A percentile compares a stretch with the other conserved stretches of the same genome.
Evolutionary conservation across 2,888 invertebrate species (phyloP).

Genomic region (Hofmannophila pseudospretella): DNA sequence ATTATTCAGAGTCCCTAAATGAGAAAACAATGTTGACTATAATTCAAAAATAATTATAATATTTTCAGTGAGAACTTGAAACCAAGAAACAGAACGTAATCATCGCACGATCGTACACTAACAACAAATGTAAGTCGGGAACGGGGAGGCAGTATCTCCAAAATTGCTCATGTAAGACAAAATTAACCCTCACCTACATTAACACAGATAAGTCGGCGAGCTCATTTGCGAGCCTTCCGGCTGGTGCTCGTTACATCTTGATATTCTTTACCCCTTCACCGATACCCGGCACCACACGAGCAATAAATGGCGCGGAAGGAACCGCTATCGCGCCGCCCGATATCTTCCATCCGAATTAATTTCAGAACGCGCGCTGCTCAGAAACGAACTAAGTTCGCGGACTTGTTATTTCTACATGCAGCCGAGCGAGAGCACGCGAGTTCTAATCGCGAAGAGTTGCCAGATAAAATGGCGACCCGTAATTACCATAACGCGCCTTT

Average conservation of each 20-base stretch:
- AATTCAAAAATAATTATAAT: too few species aligned
- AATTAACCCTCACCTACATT: slow-evolving; percentile 77
- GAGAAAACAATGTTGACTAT: too few species aligned
- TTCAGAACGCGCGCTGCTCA: slow-evolving; percentile 51
- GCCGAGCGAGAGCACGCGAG: slow-evolving; percentile 47
- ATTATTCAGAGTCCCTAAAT: too few species aligned
- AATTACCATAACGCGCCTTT: slow-evolving; percentile 76
- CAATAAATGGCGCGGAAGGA: slow-evolving; percentile 78
- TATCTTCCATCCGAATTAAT: slow-evolving; percentile 79
- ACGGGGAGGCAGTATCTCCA: slow-evolving; percentile 51
- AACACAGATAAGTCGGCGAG: slow-evolving; percentile 75
- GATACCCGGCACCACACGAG: slow-evolving; percentile 72
- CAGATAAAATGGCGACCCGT: slow-evolving; percentile 76
- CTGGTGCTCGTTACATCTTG: slow-evolving; percentile 74
- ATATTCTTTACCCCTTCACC: slow-evolving; percentile 77
- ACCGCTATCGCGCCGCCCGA: slow-evolving; percentile 71
- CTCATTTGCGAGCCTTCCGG: slow-evolving; percentile 78
- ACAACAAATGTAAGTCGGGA: slow-evolving; percentile 52
- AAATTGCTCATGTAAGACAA: slow-evolving; percentile 75
- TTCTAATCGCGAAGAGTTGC: slow-evolving; percentile 70
- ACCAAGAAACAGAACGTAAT: slow-evolving; percentile 29
- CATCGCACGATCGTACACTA: slow-evolving; percentile 27
- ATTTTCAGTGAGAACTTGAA: slow-evolving; percentile 8
- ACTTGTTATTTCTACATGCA: slow-evolving; percentile 73
- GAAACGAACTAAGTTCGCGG: slow-evolving; percentile 72